phyloP scores from a whole-genome alignment of 2,888 invertebrate genomes.

The Drosophila neutralis region DNA sequence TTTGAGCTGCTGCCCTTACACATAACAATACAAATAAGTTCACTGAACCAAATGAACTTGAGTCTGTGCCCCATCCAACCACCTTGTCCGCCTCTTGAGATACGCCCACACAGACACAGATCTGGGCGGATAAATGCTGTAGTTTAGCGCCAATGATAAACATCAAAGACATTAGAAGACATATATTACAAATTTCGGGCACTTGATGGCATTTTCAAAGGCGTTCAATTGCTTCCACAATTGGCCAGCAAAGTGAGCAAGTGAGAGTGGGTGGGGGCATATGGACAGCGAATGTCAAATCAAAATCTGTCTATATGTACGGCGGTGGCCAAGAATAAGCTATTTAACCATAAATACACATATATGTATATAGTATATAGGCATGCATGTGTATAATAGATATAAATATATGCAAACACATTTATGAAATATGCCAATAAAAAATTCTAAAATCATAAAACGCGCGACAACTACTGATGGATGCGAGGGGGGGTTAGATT shows the following conservation, averaged over 20 bases:
- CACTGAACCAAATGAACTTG: slow-evolving; percentile 51
- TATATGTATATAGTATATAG: slow-evolving; percentile 6
- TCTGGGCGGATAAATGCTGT: slow-evolving; percentile 24
- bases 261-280: slow-evolving; percentile 2
- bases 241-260: slow-evolving; percentile 29
- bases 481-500: neutral
- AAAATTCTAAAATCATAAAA: slow-evolving; percentile 52
- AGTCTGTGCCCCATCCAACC: neutral
- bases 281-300: slow-evolving; percentile 54
- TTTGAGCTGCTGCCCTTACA: slow-evolving; percentile 8
- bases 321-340: slow-evolving; percentile 55
- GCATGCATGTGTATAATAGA: slow-evolving; percentile 14
- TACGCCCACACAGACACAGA: neutral
- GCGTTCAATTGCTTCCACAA: slow-evolving; percentile 41
- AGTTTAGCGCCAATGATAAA: slow-evolving; percentile 33
- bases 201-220: slow-evolving; percentile 19
- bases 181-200: slow-evolving; percentile 18
- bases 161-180: slow-evolving; percentile 16
- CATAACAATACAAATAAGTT: slow-evolving; percentile 26
- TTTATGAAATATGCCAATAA: slow-evolving; percentile 50
- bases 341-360: slow-evolving; percentile 18
- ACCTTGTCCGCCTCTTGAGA: neutral
- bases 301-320: slow-evolving; percentile 10
- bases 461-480: slow-evolving; percentile 35
- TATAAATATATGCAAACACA: slow-evolving; percentile 13